Evolutionary conservation across 2,888 invertebrate genomes (phyloP).

Genomic region (Frankliniella intonsa): DNA sequence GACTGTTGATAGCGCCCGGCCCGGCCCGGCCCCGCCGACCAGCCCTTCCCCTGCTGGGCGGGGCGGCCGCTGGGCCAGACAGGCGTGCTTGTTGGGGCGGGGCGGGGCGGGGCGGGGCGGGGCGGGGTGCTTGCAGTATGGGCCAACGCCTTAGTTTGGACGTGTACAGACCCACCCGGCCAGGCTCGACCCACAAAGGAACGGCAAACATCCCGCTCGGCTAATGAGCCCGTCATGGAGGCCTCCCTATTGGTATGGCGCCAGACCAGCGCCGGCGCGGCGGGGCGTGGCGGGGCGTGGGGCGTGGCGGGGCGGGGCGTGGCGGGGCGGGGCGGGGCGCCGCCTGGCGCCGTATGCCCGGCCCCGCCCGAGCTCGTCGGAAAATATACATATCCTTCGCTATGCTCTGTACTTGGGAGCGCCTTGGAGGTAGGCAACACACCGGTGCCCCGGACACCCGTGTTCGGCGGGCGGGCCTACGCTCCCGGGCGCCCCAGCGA

Average conservation of each 20-base stretch:
- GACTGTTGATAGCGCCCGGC: too few species aligned
- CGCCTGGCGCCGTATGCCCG: too few species aligned
- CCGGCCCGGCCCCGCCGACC: not conserved
- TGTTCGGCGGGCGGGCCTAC: not conserved
- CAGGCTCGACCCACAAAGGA: slow-evolving; percentile 16
- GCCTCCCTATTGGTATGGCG: not conserved
- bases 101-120: not conserved
- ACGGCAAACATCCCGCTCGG: not conserved
- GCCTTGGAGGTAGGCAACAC: not conserved
- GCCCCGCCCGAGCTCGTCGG: too few species aligned
- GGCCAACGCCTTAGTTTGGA: not conserved
- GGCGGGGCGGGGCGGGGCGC: too few species aligned
- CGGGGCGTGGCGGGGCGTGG: not conserved
- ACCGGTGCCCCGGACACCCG: not conserved
- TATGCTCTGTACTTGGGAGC: not conserved
- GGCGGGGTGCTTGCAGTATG: not conserved
- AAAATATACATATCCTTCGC: too few species aligned
- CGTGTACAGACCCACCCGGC: not conserved
- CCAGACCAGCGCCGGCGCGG: not conserved
- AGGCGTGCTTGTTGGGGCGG: not conserved
- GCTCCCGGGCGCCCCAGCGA: not conserved
- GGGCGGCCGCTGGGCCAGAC: not conserved
- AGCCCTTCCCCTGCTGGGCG: not conserved
- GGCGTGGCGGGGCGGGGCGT: not conserved
- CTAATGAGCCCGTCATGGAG: slow-evolving; percentile 8